These are phyloP conservation scores for Laticauda laticaudata DNA, from an alignment of 2,113 vertebrate species.

Conservation along the genomic window DNA sequence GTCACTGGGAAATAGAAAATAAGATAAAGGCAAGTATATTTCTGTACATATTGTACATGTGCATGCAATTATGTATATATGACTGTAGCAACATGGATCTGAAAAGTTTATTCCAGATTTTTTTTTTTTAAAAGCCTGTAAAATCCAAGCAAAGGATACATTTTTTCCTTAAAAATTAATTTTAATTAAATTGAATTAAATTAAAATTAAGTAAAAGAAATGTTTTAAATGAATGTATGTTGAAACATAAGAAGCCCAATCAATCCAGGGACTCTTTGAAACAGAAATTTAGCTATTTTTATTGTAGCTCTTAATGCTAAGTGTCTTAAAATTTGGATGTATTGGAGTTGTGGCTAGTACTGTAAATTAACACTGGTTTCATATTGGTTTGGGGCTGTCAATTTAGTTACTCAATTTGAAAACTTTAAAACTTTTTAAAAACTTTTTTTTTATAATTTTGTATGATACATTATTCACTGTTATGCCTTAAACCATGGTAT, in stretches of 20 bases:
- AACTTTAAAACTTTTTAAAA: background rate
- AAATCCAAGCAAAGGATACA: background rate
- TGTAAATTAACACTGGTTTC: constrained; percentile 47
- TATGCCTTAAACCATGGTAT: background rate
- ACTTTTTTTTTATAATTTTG: background rate
- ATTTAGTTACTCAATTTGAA: constrained; percentile 2
- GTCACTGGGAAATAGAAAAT: background rate
- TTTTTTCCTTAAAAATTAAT: background rate
- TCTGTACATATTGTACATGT: background rate
- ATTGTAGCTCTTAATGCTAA: background rate
- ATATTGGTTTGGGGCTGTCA: background rate
- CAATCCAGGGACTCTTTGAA: background rate
- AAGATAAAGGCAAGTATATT: background rate
- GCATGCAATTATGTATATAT: background rate
- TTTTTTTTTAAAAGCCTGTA: background rate
- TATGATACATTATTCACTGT: constrained; percentile 24
- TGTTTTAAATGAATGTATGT: background rate
- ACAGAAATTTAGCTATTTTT: background rate
- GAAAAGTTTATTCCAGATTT: background rate
- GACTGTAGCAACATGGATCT: background rate
- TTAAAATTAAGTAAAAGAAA: background rate
- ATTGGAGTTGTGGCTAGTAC: background rate
- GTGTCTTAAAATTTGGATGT: background rate
- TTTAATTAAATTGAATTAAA: no score
- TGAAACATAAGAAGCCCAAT: background rate